phyloP scores from a whole-genome alignment of 23 tunicate genomes.

The Phallusia fumigata region DNA sequence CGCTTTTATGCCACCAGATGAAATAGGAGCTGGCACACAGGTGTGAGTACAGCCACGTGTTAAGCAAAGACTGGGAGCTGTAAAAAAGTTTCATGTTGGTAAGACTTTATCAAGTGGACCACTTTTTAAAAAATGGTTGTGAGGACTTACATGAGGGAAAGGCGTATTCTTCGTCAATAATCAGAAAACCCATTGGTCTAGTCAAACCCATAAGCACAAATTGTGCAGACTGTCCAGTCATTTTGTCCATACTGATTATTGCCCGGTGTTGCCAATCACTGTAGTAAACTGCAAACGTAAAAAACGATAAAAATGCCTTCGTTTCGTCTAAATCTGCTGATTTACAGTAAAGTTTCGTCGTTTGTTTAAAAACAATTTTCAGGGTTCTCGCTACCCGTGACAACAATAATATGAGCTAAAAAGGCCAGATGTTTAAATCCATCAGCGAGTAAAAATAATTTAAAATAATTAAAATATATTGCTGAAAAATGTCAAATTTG shows the following conservation, averaged over 20 bases:
- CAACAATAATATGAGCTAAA: no score
- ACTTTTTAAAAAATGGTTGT: no score
- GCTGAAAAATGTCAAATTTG: no score
- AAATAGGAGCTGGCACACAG: slow-evolving; percentile 1
- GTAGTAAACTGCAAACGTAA: slow-evolving; percentile 27
- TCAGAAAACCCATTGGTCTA: slow-evolving; percentile 12
- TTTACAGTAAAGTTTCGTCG: no score
- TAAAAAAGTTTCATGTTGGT: not conserved
- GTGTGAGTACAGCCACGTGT: not conserved
- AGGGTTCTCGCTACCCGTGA: not conserved
- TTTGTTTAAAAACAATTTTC: not conserved
- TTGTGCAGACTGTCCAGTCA: not conserved
- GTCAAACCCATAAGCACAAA: slow-evolving; percentile 5
- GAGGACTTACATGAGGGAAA: slow-evolving; percentile 9
- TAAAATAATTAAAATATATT: no score
- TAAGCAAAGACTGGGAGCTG: not conserved
- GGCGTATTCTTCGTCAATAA: slow-evolving; percentile 1
- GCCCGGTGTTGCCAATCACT: slow-evolving; percentile 2
- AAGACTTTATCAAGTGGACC: no score
- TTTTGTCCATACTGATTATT: not conserved
- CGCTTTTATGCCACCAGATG: not conserved
- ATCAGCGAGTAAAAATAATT: no score
- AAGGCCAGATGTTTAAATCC: no score
- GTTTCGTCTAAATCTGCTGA: no score
- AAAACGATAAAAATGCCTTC: no score